phyloP scores from a whole-genome alignment of 2,797 vertebrate species.

The Anguilla megastoma region DNA sequence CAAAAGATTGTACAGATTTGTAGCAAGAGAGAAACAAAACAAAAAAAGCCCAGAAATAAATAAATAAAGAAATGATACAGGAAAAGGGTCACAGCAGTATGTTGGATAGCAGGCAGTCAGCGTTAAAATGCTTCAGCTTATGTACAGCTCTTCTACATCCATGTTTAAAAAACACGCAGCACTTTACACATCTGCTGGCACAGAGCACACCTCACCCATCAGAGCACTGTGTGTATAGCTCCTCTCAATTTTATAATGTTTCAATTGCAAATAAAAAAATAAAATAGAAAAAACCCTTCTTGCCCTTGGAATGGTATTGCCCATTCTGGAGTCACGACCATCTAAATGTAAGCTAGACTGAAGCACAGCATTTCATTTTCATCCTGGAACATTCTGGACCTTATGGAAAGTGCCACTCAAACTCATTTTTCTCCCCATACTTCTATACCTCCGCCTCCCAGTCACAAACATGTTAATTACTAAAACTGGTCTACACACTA shows the following conservation, averaged over 20 bases:
- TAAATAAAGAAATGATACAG: background rate
- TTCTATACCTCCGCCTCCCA: background rate
- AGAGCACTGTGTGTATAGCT: slow-evolving; percentile 20
- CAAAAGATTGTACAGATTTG: slow-evolving; percentile 62
- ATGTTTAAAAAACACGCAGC: slow-evolving; percentile 51
- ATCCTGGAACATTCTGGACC: slow-evolving; percentile 10
- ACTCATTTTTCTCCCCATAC: background rate
- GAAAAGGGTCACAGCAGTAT: slow-evolving; percentile 60
- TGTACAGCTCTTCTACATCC: slow-evolving; percentile 71
- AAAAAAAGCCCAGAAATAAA: background rate
- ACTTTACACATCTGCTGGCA: slow-evolving; percentile 57
- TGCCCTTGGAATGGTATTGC: background rate
- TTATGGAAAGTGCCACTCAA: background rate
- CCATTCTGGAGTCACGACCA: background rate
- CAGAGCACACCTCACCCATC: slow-evolving; percentile 33
- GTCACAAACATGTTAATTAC: background rate
- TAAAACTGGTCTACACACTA: background rate
- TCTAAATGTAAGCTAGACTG: slow-evolving; percentile 4
- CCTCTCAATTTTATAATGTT: background rate
- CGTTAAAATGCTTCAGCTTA: slow-evolving; percentile 68
- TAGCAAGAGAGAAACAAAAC: slow-evolving; percentile 59
- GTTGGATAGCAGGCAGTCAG: slow-evolving; percentile 71
- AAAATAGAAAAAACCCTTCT: background rate
- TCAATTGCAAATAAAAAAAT: background rate
- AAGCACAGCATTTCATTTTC: background rate